These are phyloP conservation scores for Drosophila rhopaloa DNA, from an alignment of 1,140 invertebrate species.

Conservation along the genomic window DNA sequence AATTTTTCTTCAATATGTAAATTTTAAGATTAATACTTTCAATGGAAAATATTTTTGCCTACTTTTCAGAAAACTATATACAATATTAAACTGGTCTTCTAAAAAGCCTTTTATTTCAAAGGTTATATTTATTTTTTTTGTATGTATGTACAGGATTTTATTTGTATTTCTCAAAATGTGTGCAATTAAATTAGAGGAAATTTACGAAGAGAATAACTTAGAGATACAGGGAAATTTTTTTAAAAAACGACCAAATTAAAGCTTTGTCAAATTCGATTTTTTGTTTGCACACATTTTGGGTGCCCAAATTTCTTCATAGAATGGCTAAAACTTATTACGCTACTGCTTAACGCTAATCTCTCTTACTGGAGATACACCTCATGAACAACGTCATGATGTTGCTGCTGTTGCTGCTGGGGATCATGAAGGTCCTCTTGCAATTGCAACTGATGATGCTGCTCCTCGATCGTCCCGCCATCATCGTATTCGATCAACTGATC, in stretches of 20 bases:
- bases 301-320: conserved; percentile 7
- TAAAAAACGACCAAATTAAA: conserved; percentile 11
- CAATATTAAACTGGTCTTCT: conserved; percentile 15
- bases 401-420: conserved; percentile 62
- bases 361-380: conserved; percentile 77
- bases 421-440: conserved; percentile 57
- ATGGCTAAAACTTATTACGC: conserved; percentile 47
- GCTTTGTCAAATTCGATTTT: conserved; percentile 5
- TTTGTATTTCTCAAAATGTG: conserved; percentile 24
- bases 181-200: not conserved
- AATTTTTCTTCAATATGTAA: conserved; percentile 13
- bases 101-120: conserved; percentile 9
- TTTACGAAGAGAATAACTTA: not conserved
- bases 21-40: conserved; percentile 24
- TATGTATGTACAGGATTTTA: conserved; percentile 29
- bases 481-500: conserved; percentile 70
- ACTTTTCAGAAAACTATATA: conserved; percentile 20
- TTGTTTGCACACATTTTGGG: conserved; percentile 21
- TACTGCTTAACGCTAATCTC: conserved; percentile 20
- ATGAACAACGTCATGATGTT: conserved; percentile 72
- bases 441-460: conserved; percentile 65
- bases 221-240: conserved; percentile 1
- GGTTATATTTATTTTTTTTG: conserved; percentile 14
- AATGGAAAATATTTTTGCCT: conserved; percentile 29
- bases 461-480: conserved; percentile 63